These are phyloP conservation scores for Hydra vulgaris DNA, from an alignment of 30 jellyfish, hydroid and myxozoan species.

Conservation along the genomic window DNA sequence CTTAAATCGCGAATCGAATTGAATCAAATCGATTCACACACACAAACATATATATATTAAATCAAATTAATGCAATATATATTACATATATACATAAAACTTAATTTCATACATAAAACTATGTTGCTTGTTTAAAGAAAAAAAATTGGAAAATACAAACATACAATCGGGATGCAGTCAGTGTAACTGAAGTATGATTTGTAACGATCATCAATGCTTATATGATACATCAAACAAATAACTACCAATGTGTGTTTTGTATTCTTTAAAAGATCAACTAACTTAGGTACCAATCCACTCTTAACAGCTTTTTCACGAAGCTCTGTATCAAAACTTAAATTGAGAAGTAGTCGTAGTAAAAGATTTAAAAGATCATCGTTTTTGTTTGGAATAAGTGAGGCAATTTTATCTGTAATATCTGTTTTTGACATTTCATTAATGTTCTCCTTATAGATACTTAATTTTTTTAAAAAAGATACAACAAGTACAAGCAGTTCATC, in stretches of 20 bases:
- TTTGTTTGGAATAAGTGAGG: slow-evolving; percentile 59
- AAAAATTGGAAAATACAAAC: too few species aligned
- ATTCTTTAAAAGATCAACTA: slow-evolving; percentile 52
- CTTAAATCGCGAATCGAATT: too few species aligned
- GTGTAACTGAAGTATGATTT: slow-evolving; percentile 94
- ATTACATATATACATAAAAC: too few species aligned
- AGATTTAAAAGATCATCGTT: slow-evolving; percentile 81
- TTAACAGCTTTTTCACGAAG: slow-evolving; percentile 83
- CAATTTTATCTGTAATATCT: slow-evolving; percentile 50
- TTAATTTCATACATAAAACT: too few species aligned
- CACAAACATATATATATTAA: too few species aligned
- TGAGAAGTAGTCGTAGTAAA: slow-evolving; percentile 66
- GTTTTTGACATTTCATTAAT: slow-evolving; percentile 62
- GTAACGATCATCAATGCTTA: slow-evolving; percentile 91
- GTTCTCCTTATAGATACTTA: slow-evolving; percentile 82
- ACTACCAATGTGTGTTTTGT: slow-evolving; percentile 78
- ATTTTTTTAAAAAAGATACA: slow-evolving; percentile 83
- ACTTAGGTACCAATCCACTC: slow-evolving; percentile 85
- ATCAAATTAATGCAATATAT: too few species aligned
- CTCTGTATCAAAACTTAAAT: slow-evolving; percentile 71
- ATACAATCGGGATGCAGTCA: slow-evolving; percentile 97
- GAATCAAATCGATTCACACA: too few species aligned
- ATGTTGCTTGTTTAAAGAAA: too few species aligned
- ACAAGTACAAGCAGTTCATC: slow-evolving; percentile 77
- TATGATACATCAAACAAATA: slow-evolving; percentile 82